These are phyloP conservation scores for Halocynthia roretzi DNA, from an alignment of 23 tunicate species.

Conservation along the genomic window DNA sequence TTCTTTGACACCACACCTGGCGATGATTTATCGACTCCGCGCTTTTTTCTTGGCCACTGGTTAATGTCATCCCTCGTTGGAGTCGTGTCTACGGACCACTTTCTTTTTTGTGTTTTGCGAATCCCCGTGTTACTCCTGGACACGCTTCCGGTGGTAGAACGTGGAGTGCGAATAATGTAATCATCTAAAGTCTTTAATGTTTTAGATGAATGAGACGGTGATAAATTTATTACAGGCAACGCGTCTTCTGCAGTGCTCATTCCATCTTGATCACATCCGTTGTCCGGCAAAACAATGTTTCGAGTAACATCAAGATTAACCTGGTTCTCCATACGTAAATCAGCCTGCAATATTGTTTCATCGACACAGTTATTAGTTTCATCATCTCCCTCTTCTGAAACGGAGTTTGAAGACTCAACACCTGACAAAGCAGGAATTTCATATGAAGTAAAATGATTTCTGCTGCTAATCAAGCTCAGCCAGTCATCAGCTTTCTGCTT, in stretches of 20 bases:
- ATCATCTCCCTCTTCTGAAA: no score
- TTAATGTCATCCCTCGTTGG: slow-evolving; percentile 65
- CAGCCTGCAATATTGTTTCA: no score
- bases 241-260: not conserved
- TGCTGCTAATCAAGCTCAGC: no score
- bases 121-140: not conserved
- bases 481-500: no score
- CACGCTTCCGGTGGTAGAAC: slow-evolving; percentile 1
- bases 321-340: no score
- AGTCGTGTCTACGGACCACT: slow-evolving; percentile 15
- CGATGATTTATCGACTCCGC: slow-evolving; percentile 23
- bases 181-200: slow-evolving; percentile 15
- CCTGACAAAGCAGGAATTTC: no score
- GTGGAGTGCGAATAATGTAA: slow-evolving; percentile 51
- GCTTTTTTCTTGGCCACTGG: slow-evolving; percentile 58
- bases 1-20: slow-evolving; percentile 10
- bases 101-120: slow-evolving; percentile 24
- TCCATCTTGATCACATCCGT: not conserved
- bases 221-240: not conserved
- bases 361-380: no score
- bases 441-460: no score
- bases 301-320: no score
- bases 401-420: no score
- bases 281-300: no score
- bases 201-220: not conserved